Percentiles rank a stretch among this genome's conserved stretches.
These are phyloP conservation scores for Furcifer pardalis DNA, from an alignment of 2,797 vertebrate genomes.

Conservation along the genomic window DNA sequence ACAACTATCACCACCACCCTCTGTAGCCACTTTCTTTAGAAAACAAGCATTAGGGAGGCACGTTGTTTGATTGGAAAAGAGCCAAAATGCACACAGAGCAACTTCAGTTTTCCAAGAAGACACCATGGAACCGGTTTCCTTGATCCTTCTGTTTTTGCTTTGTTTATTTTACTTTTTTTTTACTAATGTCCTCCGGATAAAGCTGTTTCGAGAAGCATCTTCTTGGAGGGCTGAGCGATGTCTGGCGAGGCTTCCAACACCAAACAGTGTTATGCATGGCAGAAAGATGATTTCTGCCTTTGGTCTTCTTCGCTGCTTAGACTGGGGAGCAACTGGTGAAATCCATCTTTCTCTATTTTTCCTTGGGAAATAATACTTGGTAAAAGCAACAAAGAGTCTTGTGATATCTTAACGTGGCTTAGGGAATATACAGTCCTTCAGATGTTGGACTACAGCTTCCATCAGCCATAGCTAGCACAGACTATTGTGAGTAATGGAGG, in stretches of 20 bases:
- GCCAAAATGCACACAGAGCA: background rate
- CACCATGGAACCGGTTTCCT: constrained; percentile 2
- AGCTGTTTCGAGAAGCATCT: background rate
- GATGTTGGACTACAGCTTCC: background rate
- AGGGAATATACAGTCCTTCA: background rate
- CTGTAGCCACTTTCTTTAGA: background rate
- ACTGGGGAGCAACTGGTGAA: background rate
- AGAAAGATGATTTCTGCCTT: background rate
- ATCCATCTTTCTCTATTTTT: background rate
- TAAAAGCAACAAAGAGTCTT: background rate
- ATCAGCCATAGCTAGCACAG: background rate
- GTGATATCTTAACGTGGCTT: background rate
- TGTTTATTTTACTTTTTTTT: background rate
- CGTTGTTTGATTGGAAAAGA: background rate
- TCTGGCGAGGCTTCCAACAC: background rate
- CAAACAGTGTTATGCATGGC: background rate
- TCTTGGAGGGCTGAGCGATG: background rate
- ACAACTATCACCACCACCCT: background rate
- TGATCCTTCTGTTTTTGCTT: background rate
- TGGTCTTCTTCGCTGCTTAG: background rate
- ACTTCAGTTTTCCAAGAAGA: background rate
- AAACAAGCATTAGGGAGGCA: background rate
- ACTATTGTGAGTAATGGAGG: background rate
- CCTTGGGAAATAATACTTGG: background rate
- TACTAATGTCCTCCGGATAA: background rate